Evolutionary conservation across 1,140 invertebrate genomes (phyloP).

Genomic region (Caerostris darwini): DNA sequence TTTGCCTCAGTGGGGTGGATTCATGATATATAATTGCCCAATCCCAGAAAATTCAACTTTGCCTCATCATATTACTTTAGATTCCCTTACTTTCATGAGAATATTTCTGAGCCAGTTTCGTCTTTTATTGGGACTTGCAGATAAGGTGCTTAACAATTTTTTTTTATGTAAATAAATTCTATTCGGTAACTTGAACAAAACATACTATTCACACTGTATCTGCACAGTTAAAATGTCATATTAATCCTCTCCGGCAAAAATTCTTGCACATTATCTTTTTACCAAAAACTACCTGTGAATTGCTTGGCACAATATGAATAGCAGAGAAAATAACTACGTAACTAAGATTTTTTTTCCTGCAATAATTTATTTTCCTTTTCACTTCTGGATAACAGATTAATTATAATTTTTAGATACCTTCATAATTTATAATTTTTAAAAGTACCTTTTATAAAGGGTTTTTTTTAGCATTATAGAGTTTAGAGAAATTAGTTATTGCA

Average conservation of each 20-base stretch:
- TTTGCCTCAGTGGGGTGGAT: conserved; percentile 94
- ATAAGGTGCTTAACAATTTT: conserved; percentile 79
- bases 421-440: too few relatives aligned
- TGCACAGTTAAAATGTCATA: not conserved
- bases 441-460: too few relatives aligned
- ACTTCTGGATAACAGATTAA: too few relatives aligned
- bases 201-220: not conserved
- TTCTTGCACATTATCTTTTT: too few relatives aligned
- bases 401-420: too few relatives aligned
- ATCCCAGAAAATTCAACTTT: conserved; percentile 74
- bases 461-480: too few relatives aligned
- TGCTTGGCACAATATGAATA: too few relatives aligned
- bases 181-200: not conserved
- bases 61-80: conserved; percentile 82
- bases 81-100: conserved; percentile 87
- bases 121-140: conserved; percentile 88
- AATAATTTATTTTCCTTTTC: too few relatives aligned
- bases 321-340: too few relatives aligned
- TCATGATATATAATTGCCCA: conserved; percentile 83
- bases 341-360: too few relatives aligned
- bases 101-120: conserved; percentile 90
- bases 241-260: not conserved
- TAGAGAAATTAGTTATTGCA: too few relatives aligned
- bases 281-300: too few relatives aligned
- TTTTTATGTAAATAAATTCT: not conserved